Evolutionary conservation across 1,140 invertebrate species (phyloP).

Genomic region (Drosophila willistoni): DNA sequence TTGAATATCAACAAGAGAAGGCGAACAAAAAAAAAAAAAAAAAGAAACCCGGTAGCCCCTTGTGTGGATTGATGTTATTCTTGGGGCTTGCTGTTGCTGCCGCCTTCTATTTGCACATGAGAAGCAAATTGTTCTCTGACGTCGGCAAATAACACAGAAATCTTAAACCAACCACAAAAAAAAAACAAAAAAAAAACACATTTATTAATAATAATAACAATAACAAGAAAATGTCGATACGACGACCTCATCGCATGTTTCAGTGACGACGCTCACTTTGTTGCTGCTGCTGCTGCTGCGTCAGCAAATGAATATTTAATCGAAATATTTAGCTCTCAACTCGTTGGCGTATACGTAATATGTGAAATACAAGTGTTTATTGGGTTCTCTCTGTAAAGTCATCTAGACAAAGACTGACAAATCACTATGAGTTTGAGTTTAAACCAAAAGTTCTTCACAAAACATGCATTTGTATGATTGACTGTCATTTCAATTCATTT

Average conservation of each 20-base stretch:
- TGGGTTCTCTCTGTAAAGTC: neutral
- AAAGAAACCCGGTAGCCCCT: conserved; percentile 39
- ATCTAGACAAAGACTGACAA: neutral
- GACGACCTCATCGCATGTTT: conserved; percentile 29
- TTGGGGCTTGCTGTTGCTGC: neutral
- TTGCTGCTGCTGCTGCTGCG: conserved; percentile 41
- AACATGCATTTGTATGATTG: neutral
- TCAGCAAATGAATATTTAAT: conserved; percentile 80
- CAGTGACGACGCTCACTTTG: conserved; percentile 51
- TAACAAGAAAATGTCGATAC: conserved; percentile 55
- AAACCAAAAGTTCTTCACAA: neutral
- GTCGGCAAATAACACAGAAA: conserved; percentile 59
- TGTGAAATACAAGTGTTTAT: conserved; percentile 46
- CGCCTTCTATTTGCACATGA: conserved; percentile 33
- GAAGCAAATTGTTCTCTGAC: conserved; percentile 58
- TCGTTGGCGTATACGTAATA: conserved; percentile 48
- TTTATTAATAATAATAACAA: conserved; percentile 26
- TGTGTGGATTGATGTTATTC: conserved; percentile 4
- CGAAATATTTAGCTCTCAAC: conserved; percentile 64
- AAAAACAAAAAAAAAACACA: conserved; percentile 17
- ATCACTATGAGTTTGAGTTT: neutral
- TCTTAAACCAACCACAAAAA: conserved; percentile 15
- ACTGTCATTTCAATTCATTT: neutral
- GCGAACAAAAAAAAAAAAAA: conserved; percentile 3
- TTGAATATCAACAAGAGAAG: conserved; percentile 7